Conservation (phyloP, 2,797 vertebrate genomes). For the Coregonus suidteri region DNA sequence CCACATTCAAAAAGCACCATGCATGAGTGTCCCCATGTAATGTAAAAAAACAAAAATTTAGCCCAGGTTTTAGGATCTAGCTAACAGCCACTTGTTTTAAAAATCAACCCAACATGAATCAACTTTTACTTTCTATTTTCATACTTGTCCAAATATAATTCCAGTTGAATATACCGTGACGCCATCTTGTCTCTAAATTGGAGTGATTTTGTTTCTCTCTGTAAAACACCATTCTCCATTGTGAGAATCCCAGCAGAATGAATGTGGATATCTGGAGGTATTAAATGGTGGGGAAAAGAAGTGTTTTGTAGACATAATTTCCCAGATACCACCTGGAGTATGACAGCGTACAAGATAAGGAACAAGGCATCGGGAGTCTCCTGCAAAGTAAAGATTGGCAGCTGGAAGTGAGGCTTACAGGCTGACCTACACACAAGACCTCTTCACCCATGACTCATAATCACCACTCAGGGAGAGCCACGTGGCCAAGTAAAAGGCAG, state of each 20-base stretch:
- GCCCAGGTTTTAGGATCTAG: slow-evolving; percentile 86
- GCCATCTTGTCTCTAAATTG: slow-evolving; percentile 17
- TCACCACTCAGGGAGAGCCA: slow-evolving; percentile 98
- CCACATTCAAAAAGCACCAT: slow-evolving; percentile 97
- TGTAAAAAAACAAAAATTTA: slow-evolving; percentile 84
- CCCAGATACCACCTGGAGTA: slow-evolving; percentile 91
- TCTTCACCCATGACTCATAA: slow-evolving; percentile 99
- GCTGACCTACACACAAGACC: slow-evolving; percentile 96
- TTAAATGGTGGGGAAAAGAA: slow-evolving; percentile 69
- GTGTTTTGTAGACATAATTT: slow-evolving; percentile 92
- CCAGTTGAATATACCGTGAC: slow-evolving; percentile 2
- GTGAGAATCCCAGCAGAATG: slow-evolving; percentile 53
- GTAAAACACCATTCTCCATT: slow-evolving; percentile 46
- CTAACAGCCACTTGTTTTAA: neutral
- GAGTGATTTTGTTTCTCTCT: slow-evolving; percentile 20
- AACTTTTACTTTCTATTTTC: neutral
- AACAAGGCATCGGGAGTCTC: slow-evolving; percentile 87
- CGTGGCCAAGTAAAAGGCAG: slow-evolving; percentile 97
- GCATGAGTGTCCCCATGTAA: slow-evolving; percentile 97
- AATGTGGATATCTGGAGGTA: slow-evolving; percentile 77
- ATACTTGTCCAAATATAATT: neutral
- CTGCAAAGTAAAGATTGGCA: slow-evolving; percentile 96
- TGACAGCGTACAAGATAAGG: slow-evolving; percentile 92
- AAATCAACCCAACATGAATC: neutral
- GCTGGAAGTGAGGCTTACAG: slow-evolving; percentile 96